Percentiles rank a stretch among this genome's conserved stretches.
phyloP scores from a whole-genome alignment of 2,888 invertebrate species.

The Camptogramma bilineatum region DNA sequence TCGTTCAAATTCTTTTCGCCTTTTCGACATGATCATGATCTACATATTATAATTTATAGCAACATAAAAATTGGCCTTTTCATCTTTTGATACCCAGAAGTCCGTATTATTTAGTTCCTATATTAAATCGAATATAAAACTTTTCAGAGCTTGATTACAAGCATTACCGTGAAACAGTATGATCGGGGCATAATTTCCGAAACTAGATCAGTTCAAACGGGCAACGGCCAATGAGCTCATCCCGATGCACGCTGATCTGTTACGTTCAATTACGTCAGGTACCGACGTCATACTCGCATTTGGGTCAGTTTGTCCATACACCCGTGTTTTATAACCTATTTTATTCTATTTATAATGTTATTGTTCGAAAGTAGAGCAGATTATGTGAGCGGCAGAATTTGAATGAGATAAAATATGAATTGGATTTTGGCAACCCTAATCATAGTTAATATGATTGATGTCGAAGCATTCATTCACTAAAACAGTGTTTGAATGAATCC shows the following conservation, averaged over 20 bases:
- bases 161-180: constrained; percentile 37
- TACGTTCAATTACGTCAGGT: constrained; percentile 71
- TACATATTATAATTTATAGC: constrained; percentile 5
- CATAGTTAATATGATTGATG: constrained; percentile 27
- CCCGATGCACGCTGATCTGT: constrained; percentile 52
- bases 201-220: constrained; percentile 61
- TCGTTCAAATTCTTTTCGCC: constrained; percentile 11
- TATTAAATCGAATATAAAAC: constrained; percentile 20
- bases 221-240: constrained; percentile 60
- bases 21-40: constrained; percentile 4
- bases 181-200: constrained; percentile 42
- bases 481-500: constrained; percentile 3
- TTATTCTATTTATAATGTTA: constrained; percentile 67
- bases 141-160: constrained; percentile 32
- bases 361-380: constrained; percentile 61
- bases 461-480: constrained; percentile 33
- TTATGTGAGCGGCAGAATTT: constrained; percentile 49
- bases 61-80: constrained; percentile 16
- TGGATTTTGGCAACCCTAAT: constrained; percentile 41
- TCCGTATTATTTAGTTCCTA: neutral
- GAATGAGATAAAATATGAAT: constrained; percentile 38
- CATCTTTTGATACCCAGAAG: constrained; percentile 21
- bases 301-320: constrained; percentile 77
- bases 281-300: constrained; percentile 73
- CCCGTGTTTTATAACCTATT: constrained; percentile 73